These are phyloP conservation scores for Diarsia rubi DNA, from an alignment of 2,888 invertebrate genomes.

Conservation along the genomic window DNA sequence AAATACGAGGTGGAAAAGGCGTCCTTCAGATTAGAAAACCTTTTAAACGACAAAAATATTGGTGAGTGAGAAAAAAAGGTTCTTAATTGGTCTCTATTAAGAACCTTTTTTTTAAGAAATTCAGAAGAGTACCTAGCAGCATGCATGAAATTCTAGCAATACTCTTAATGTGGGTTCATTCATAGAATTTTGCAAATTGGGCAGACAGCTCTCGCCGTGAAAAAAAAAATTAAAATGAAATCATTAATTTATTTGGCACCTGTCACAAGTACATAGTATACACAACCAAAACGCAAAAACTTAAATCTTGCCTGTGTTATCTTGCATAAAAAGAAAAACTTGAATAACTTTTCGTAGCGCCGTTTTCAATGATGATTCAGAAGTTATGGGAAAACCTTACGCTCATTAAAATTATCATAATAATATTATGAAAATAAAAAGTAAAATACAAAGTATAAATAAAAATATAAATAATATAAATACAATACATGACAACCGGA, in stretches of 20 bases:
- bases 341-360: not conserved
- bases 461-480: too few species aligned
- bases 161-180: not conserved
- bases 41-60: constrained; percentile 80
- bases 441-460: too few species aligned
- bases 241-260: too few species aligned
- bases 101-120: not conserved
- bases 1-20: constrained; percentile 82
- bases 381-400: not conserved
- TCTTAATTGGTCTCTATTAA: too few species aligned
- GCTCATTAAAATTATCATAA: not conserved
- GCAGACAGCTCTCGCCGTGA: not conserved
- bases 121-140: not conserved
- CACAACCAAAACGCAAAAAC: too few species aligned
- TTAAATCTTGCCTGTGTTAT: not conserved
- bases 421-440: too few species aligned
- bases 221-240: too few species aligned
- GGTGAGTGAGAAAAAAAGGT: too few species aligned
- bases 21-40: constrained; percentile 79
- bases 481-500: not conserved
- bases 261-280: too few species aligned
- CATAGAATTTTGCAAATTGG: not conserved
- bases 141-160: not conserved
- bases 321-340: not conserved
- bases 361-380: not conserved